phyloP scores from a whole-genome alignment of 2,888 invertebrate genomes.

The Sphaerophoria rueppellii region DNA sequence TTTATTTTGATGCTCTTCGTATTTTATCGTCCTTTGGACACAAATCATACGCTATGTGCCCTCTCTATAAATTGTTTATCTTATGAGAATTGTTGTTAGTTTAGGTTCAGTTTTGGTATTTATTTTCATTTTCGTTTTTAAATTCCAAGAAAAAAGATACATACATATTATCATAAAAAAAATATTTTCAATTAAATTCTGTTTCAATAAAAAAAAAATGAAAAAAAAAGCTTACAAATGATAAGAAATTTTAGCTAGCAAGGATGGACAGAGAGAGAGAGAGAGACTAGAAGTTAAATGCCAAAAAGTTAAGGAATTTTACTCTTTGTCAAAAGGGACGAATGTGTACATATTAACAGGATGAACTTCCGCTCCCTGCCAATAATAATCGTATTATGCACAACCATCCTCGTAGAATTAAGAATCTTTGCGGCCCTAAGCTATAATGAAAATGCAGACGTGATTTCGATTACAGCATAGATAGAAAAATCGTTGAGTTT shows the following conservation, averaged over 20 bases:
- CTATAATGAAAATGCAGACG: not conserved
- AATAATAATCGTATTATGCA: constrained; percentile 31
- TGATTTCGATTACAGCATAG: not conserved
- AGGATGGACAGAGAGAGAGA: not conserved
- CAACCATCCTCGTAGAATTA: not conserved
- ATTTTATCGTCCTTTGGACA: constrained; percentile 30
- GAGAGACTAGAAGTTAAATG: not conserved
- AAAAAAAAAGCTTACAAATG: constrained; percentile 2
- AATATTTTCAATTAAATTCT: constrained; percentile 64
- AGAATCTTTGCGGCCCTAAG: not conserved
- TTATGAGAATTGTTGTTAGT: constrained; percentile 25
- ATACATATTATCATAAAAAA: not conserved
- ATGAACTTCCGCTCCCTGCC: constrained; percentile 44
- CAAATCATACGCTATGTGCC: constrained; percentile 12
- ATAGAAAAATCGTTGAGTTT: not conserved
- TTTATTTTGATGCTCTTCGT: constrained; percentile 5
- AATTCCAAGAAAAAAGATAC: not conserved
- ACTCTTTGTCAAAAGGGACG: constrained; percentile 43
- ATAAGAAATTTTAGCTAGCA: not conserved
- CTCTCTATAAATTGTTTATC: constrained; percentile 41
- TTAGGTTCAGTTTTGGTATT: not conserved
- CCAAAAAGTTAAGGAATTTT: constrained; percentile 33
- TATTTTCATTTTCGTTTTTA: not conserved
- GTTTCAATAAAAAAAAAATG: constrained; percentile 22
- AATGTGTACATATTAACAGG: constrained; percentile 42